Base-by-base conservation (phyloP, 2,797 vertebrate species). In the Hemibagrus guttatus region DNA sequence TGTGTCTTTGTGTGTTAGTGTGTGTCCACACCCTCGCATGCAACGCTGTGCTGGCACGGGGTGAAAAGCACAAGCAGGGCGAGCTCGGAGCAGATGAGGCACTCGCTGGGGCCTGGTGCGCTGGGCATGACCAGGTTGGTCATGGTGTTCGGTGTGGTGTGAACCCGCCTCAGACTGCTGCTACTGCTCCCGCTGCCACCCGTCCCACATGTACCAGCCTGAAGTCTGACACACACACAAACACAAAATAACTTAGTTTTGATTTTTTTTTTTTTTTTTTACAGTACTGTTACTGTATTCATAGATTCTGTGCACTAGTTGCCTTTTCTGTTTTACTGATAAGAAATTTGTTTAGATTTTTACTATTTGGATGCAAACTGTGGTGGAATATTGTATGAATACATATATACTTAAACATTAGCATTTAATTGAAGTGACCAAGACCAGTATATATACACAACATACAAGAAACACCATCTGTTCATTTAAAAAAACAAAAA, bases 11-110 rank as follows among this genome's bases (percentile, higher is more conserved):
- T 78, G 31, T 56, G 23, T 49, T 1, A 61, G 64, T 56, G 56
- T 66, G 35, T 12, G 4, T 23, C 8, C 93, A 90, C 90, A 99
- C 98, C 98, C 95, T 99, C 98, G 88, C 98, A 99, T 79, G 97
- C 98, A 2, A 98, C 98, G 19, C 97, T 98, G 95, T 99, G 98
- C 92, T 98, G 98, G 91, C 98, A 99, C 0, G 98, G 98, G 71
- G 95, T 95, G 94, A 99, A 99, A 61, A 96, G 96, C 83, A 99
- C 95, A 58, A 99, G 97, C 91, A 98, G 92, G 2, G 98, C 96
- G 89, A 98, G 95, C 92, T 99, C 98, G 0, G 98, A 99, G 93
- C 98, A 99, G 94, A 99, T 98, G 92, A 99, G 96, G 95, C 98
- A 99, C 95, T 99, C 98, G 0, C 97, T 96, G 89, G 97, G 97